Percentiles rank a stretch among this genome's conserved stretches.
These are phyloP conservation scores for Graptemys geographica DNA, from an alignment of 2,797 vertebrate genomes.

Conservation along the genomic window DNA sequence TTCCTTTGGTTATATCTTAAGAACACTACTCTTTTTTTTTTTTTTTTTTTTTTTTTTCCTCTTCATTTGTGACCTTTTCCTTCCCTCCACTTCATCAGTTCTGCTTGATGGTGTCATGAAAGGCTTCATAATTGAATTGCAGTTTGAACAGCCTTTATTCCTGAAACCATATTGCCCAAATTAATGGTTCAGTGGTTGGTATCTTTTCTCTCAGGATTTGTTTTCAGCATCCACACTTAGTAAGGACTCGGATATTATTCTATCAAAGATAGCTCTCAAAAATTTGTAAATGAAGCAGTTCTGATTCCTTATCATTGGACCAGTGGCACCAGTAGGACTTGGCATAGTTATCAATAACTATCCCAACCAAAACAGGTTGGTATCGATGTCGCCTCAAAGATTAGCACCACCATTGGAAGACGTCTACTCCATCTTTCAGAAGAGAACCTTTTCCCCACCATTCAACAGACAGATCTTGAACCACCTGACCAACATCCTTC, in stretches of 20 bases:
- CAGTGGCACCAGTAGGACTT: background rate
- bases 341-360: background rate
- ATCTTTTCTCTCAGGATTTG: background rate
- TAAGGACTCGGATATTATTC: too few species aligned
- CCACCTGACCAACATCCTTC: background rate
- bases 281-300: background rate
- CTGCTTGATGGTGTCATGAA: background rate
- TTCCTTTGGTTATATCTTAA: background rate
- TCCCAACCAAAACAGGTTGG: background rate
- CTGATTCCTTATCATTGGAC: background rate
- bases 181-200: background rate
- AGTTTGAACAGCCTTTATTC: background rate
- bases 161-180: background rate
- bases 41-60: background rate
- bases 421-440: too few species aligned
- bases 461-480: background rate
- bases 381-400: background rate
- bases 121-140: background rate
- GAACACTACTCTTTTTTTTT: background rate
- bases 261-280: background rate
- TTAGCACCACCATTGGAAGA: background rate
- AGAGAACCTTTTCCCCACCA: background rate
- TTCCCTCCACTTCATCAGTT: background rate
- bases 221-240: background rate
- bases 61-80: background rate